Conservation (phyloP, 2,888 invertebrate species). For the Drosophila niveifrons region DNA sequence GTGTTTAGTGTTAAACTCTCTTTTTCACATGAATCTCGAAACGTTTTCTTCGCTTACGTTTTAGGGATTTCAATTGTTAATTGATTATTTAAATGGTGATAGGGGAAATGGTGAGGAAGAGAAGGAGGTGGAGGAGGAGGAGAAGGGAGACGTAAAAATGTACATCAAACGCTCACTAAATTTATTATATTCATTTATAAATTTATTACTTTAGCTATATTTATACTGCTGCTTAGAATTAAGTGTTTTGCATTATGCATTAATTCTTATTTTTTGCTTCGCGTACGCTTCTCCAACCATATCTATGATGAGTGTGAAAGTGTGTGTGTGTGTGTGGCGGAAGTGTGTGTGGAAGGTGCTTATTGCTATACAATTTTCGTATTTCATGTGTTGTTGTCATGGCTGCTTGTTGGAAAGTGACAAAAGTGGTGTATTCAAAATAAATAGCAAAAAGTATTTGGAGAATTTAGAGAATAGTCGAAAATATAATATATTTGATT, state of each 20-base stretch:
- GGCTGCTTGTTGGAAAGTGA: constrained; percentile 9
- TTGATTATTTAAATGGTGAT: neutral
- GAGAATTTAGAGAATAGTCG: constrained; percentile 54
- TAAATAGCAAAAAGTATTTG: constrained; percentile 34
- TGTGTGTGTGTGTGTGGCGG: constrained; percentile 26
- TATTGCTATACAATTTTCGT: constrained; percentile 62
- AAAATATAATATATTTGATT: constrained; percentile 52
- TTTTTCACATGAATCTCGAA: constrained; percentile 49
- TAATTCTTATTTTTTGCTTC: constrained; percentile 53
- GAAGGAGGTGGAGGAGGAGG: neutral
- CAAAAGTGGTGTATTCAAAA: constrained; percentile 21
- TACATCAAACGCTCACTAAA: constrained; percentile 74
- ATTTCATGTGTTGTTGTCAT: constrained; percentile 33
- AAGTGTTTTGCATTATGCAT: constrained; percentile 72
- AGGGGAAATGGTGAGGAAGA: neutral
- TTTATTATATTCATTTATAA: constrained; percentile 78
- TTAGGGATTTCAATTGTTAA: constrained; percentile 4
- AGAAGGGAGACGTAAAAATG: constrained; percentile 60
- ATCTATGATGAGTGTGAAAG: constrained; percentile 31
- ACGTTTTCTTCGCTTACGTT: constrained; percentile 9
- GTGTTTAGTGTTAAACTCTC: constrained; percentile 31
- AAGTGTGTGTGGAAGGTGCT: constrained; percentile 19
- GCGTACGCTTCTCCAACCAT: constrained; percentile 56
- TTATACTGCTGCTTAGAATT: constrained; percentile 73
- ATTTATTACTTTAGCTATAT: constrained; percentile 79